These are phyloP conservation scores for Andricus quercusramuli DNA, from an alignment of 2,888 invertebrate species.

Conservation along the genomic window DNA sequence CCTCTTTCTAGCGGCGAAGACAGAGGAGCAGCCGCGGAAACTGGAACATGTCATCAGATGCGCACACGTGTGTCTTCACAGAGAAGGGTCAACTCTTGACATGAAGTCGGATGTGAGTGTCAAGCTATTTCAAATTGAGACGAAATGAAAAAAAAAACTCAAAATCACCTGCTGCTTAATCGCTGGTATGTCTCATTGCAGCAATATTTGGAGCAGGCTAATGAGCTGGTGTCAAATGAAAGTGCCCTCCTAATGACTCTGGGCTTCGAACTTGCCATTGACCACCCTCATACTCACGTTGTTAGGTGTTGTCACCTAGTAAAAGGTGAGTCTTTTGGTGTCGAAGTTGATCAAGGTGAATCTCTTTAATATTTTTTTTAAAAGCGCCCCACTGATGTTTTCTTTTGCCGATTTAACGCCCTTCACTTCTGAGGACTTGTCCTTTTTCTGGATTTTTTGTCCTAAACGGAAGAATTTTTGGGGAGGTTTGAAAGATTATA, in stretches of 20 bases:
- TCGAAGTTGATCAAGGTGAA: not conserved
- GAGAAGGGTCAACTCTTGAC: slow-evolving; percentile 83
- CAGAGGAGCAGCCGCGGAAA: slow-evolving; percentile 98
- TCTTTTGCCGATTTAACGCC: not conserved
- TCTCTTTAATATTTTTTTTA: not conserved
- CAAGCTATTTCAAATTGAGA: slow-evolving; percentile 66
- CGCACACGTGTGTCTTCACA: slow-evolving; percentile 92
- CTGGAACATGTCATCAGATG: slow-evolving; percentile 98
- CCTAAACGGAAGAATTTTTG: not conserved
- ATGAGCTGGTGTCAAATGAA: slow-evolving; percentile 97
- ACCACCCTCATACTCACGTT: slow-evolving; percentile 98
- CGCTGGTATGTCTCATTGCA: slow-evolving; percentile 66
- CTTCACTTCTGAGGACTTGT: not conserved
- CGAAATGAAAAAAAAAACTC: slow-evolving; percentile 36
- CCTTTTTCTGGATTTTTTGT: not conserved
- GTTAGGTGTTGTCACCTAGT: slow-evolving; percentile 97
- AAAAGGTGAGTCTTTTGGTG: slow-evolving; percentile 83
- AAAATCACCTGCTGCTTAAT: slow-evolving; percentile 38
- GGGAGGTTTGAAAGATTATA: not conserved
- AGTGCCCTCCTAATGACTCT: slow-evolving; percentile 97
- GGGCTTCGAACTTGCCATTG: slow-evolving; percentile 98
- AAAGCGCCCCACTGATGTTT: slow-evolving; percentile 2
- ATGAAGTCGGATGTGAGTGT: slow-evolving; percentile 85
- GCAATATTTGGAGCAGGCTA: slow-evolving; percentile 87
- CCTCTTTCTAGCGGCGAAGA: slow-evolving; percentile 97